phyloP scores from a whole-genome alignment of 2,888 invertebrate genomes.

The Harpalus rufipes region DNA sequence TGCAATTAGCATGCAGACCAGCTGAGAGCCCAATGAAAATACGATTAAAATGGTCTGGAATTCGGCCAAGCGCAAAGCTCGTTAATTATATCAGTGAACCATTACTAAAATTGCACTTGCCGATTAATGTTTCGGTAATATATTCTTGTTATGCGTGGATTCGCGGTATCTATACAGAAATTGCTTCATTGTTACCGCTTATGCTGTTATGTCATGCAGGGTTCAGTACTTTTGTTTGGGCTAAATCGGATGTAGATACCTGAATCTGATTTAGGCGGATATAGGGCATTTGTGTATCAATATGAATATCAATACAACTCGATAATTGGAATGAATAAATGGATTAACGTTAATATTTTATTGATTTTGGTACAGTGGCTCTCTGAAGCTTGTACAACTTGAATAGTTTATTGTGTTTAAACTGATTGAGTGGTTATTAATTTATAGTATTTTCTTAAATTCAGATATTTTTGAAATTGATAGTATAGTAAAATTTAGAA shows the following conservation, averaged over 20 bases:
- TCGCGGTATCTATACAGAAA: conserved; percentile 40
- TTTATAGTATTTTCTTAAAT: too few relatives aligned
- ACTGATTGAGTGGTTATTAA: too few relatives aligned
- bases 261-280: neutral
- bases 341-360: neutral
- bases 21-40: conserved; percentile 61
- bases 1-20: conserved; percentile 59
- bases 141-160: conserved; percentile 60
- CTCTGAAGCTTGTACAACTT: too few relatives aligned
- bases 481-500: too few relatives aligned
- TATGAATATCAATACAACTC: neutral
- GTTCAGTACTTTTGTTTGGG: neutral
- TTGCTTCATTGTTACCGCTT: conserved; percentile 36
- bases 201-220: neutral
- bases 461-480: too few relatives aligned
- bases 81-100: conserved; percentile 65
- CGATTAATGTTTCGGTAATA: conserved; percentile 61
- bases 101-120: conserved; percentile 64
- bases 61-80: conserved; percentile 59
- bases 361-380: too few relatives aligned
- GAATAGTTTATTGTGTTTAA: too few relatives aligned
- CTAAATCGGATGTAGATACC: neutral
- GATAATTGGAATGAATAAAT: neutral
- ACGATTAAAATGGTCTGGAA: conserved; percentile 65
- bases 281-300: neutral